Evolutionary conservation across 2,888 invertebrate species (phyloP).

Genomic region (Ypsolopha sequella): DNA sequence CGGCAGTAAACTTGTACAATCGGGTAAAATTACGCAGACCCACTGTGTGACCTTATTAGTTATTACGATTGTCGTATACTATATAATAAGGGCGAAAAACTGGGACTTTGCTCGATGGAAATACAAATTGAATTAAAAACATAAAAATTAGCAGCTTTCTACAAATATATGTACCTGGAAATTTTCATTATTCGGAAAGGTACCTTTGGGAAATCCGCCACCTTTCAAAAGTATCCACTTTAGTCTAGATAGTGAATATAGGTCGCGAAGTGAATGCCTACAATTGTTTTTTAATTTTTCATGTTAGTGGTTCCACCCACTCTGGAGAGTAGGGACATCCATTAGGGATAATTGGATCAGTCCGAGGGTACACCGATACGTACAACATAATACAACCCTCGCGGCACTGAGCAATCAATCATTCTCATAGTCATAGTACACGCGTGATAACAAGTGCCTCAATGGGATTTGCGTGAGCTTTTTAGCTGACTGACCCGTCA

Average conservation of each 20-base stretch:
- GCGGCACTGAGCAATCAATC: constrained; percentile 23
- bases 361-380: background rate
- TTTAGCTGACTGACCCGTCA: background rate
- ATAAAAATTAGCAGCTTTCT: no score
- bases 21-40: no score
- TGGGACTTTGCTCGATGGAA: no score
- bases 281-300: background rate
- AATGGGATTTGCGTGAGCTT: constrained; percentile 15
- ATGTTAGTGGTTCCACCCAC: background rate
- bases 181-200: no score
- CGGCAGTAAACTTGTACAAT: no score
- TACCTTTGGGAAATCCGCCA: no score
- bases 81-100: no score
- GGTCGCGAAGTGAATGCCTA: background rate
- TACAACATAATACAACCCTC: background rate
- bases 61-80: no score
- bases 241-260: background rate
- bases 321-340: constrained; percentile 31
- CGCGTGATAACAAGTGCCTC: constrained; percentile 13
- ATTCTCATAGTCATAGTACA: constrained; percentile 11
- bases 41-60: no score
- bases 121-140: no score
- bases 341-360: constrained; percentile 58
- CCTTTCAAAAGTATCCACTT: background rate
- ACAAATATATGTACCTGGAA: no score